Evolutionary conservation across 2,797 vertebrate genomes (phyloP).

Genomic region (Manis pentadactyla): DNA sequence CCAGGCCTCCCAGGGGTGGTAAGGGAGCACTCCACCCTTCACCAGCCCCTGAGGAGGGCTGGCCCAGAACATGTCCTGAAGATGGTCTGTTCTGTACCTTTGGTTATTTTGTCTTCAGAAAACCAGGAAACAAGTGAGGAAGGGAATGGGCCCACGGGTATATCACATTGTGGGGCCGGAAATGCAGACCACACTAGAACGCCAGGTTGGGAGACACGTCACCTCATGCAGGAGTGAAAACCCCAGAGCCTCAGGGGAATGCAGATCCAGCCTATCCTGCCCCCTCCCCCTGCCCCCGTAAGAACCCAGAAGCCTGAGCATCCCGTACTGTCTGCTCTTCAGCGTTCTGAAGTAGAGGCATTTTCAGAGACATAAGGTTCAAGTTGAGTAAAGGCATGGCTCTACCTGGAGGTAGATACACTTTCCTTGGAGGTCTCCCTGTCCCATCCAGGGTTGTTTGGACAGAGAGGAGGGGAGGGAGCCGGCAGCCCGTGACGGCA

Average conservation of each 20-base stretch:
- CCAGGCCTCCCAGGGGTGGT: background rate
- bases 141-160: background rate
- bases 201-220: too few species aligned
- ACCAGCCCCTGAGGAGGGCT: too few species aligned
- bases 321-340: too few species aligned
- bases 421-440: slow-evolving; percentile 71
- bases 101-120: background rate
- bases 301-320: background rate
- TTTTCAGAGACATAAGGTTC: background rate
- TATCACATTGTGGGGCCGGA: background rate
- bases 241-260: too few species aligned
- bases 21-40: background rate
- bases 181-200: background rate
- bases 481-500: slow-evolving; percentile 53
- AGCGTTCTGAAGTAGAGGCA: background rate
- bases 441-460: slow-evolving; percentile 67
- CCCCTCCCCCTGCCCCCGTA: background rate
- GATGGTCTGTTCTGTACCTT: background rate
- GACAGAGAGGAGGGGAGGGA: background rate
- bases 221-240: background rate
- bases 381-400: background rate
- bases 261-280: too few species aligned
- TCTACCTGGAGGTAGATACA: background rate
- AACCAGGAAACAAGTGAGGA: background rate
- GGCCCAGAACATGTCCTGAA: background rate